Conservation (phyloP, 2,113 vertebrate species). For the Mus musculus region GRCm39 chr16:22234501-22235000, state of each 20-base stretch:
- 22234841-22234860: too few species aligned
- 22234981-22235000: not conserved
- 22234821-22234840: not conserved
- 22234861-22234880: not conserved
- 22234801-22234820: not conserved
- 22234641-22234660: not conserved
- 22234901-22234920: not conserved
- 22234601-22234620: not conserved
- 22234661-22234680: not conserved
- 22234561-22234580: constrained; percentile 17
- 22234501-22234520: constrained; percentile 24
- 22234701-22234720: not conserved
- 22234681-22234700: not conserved
- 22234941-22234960: not conserved
- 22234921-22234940: not conserved
- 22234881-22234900: constrained; percentile 30
- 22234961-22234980: not conserved
- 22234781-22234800: not conserved
- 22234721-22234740: not conserved
- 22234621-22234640: not conserved
- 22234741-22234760: not conserved
- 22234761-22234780: not conserved
- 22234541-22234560: constrained; percentile 50
- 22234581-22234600: constrained; percentile 25
- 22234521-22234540: not conserved